Percentiles rank a stretch among this genome's conserved stretches.
Conservation (phyloP, 2,113 vertebrate species). For the Puffinus mauretanicus region DNA sequence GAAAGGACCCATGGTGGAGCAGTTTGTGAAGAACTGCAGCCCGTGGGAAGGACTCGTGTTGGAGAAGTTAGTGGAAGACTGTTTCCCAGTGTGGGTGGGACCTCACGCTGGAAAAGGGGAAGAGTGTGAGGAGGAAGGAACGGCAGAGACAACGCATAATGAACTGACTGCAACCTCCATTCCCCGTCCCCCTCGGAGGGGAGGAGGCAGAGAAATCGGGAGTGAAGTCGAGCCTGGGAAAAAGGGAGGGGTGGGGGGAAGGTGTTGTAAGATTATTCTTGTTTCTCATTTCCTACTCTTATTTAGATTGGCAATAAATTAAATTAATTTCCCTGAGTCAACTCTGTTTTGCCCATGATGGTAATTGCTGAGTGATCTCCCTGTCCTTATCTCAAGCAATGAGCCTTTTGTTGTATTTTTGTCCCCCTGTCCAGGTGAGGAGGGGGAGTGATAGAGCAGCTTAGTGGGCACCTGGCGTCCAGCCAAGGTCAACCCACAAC, state of each 20-base stretch:
- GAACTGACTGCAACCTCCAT: neutral
- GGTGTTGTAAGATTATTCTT: too few relatives aligned
- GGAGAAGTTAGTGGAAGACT: neutral
- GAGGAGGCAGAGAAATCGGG: neutral
- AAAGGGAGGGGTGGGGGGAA: too few relatives aligned
- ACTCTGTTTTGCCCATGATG: neutral
- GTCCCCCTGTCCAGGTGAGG: neutral
- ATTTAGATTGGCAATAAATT: neutral
- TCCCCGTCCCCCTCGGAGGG: rapidly evolving
- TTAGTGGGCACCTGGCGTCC: neutral
- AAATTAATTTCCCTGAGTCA: neutral
- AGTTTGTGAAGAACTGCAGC: neutral
- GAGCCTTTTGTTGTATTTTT: neutral
- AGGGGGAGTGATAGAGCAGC: too few relatives aligned
- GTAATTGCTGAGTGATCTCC: too few relatives aligned
- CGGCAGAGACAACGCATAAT: neutral
- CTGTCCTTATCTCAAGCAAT: neutral
- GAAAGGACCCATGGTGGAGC: neutral
- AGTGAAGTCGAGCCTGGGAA: neutral
- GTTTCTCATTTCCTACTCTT: too few relatives aligned
- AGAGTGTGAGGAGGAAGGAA: neutral
- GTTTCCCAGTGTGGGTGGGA: neutral
- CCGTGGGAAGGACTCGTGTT: neutral
- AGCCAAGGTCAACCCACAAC: neutral
- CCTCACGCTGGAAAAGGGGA: neutral